phyloP scores from a whole-genome alignment of 2,797 vertebrate species.

The Streptopelia turtur region DNA sequence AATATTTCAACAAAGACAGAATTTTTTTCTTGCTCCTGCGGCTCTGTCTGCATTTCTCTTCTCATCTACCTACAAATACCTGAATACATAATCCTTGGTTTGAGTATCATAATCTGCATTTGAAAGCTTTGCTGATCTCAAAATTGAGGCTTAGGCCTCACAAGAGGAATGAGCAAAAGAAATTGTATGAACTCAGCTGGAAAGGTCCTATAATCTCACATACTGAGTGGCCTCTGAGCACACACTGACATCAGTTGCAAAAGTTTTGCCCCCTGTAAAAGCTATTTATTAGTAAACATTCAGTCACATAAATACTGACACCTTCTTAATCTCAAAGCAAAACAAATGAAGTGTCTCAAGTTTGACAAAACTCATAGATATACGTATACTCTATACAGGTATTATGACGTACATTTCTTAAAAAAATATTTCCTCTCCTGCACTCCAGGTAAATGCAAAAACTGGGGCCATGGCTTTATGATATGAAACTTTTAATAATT shows the following conservation, averaged over 20 bases:
- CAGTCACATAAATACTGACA: neutral
- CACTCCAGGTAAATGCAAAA: neutral
- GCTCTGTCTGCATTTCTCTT: neutral
- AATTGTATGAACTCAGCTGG: neutral
- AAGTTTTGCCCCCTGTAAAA: neutral
- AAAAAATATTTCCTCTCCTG: neutral
- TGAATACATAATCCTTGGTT: neutral
- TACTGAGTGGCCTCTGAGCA: neutral
- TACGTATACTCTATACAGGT: neutral
- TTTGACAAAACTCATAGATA: neutral
- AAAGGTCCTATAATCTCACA: neutral
- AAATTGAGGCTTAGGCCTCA: neutral
- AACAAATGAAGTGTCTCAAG: neutral
- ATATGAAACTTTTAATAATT: neutral
- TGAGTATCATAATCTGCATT: neutral
- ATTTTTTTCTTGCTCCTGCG: neutral
- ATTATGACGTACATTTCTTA: neutral
- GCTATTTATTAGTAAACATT: neutral
- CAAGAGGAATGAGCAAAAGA: slow-evolving; percentile 17
- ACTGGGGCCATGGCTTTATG: neutral
- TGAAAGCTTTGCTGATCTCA: neutral
- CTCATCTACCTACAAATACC: neutral
- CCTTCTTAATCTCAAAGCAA: neutral
- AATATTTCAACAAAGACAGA: neutral
- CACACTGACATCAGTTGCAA: neutral